phyloP scores from a whole-genome alignment of 2,888 invertebrate species.

The Caenorhabditis sinica region DNA sequence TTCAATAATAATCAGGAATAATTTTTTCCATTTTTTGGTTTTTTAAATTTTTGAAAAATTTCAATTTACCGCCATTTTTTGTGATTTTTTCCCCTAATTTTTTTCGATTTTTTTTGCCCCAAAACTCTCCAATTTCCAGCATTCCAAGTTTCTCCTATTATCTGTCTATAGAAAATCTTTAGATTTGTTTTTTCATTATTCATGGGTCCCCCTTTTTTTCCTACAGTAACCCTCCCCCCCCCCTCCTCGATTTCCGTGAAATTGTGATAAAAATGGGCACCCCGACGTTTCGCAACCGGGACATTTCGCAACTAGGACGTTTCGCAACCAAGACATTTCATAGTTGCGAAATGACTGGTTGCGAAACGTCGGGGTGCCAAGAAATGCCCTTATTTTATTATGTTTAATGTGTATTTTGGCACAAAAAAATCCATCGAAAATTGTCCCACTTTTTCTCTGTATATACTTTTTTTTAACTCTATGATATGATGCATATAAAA shows the following conservation, averaged over 20 bases:
- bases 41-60: conserved; percentile 13
- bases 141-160: conserved; percentile 2
- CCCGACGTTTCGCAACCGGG: too few species aligned
- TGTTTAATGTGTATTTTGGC: too few species aligned
- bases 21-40: conserved; percentile 12
- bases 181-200: conserved; percentile 20
- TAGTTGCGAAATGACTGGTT: too few species aligned
- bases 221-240: conserved; percentile 1
- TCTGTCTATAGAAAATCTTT: not conserved
- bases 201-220: not conserved
- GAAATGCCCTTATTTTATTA: too few species aligned
- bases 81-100: conserved; percentile 9
- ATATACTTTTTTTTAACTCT: too few species aligned
- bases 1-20: conserved; percentile 62
- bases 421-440: too few species aligned
- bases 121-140: not conserved
- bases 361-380: too few species aligned
- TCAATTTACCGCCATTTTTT: not conserved
- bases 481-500: too few species aligned
- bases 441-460: too few species aligned
- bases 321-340: too few species aligned
- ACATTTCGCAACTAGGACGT: too few species aligned
- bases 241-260: conserved; percentile 50
- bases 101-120: conserved; percentile 7
- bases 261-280: conserved; percentile 27